Base-by-base conservation (phyloP, 23 tunicate species). In the Styela clava region DNA sequence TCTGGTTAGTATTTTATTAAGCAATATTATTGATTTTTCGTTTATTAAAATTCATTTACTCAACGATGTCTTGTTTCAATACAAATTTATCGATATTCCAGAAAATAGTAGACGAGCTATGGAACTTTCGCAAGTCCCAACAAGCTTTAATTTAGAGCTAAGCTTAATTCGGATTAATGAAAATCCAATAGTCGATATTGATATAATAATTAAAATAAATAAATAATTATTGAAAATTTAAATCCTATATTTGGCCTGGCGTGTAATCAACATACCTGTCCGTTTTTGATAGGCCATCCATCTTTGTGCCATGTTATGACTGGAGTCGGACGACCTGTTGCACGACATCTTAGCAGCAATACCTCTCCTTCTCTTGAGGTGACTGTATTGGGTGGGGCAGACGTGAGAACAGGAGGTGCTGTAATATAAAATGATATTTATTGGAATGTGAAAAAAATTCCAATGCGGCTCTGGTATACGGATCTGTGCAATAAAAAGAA, bases 271-370 rank as follows among this genome's bases (percentile, higher is more conserved):
- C 12, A 44, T 84, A 89, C 95, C 86, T 89, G 74, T 31, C 86
- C 86, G 30, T 81, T 76, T 25, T 16, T 64, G 68, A 89, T 52
- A 18, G 69, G 83, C 78, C 85, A 76, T 1, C 83, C 95, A 35
- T 85, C 89, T 80, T 89, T 89, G 30, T 71, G 30, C 95, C 95
- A 89, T n/a, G 83, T 68, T 24, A 89, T 81, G 2, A 72, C 74
- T 12, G 95, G 95, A 7, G 34, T 30, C 34, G 95, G 95, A 52
- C 83, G 83, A 44, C 95, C 95, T 21, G 62, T 74, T 25, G 87
- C 86, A 20, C 74, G 64, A 76, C 95, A 89, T n/a, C 83, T 82
- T 9, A 89, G 64, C 21, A 81, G 65, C 64, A 89, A 33, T 3
- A 86, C 79, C 62, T 85, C 89, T 28, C 77, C 63, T 35, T 73